Conservation (phyloP, 2,113 vertebrate species). For the Columba janthina region DNA sequence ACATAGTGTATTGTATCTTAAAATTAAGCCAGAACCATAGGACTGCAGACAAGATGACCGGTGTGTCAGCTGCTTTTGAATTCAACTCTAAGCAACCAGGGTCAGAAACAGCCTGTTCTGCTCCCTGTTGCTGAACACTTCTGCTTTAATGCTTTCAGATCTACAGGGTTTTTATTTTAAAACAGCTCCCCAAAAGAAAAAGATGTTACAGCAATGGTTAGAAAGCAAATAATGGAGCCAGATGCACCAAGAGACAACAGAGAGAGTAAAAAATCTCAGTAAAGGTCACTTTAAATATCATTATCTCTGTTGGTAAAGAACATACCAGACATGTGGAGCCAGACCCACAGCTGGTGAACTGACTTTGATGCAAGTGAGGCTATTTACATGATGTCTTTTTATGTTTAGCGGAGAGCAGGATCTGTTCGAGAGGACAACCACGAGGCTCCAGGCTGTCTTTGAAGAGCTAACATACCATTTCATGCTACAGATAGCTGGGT, state of each 20-base stretch:
- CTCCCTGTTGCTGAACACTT: not conserved
- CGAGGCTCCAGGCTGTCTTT: not conserved
- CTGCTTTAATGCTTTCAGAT: not conserved
- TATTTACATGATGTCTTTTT: not conserved
- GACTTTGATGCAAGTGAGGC: not conserved
- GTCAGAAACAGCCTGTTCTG: not conserved
- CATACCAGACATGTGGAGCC: not conserved
- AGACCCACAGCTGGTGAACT: not conserved
- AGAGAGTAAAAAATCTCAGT: not conserved
- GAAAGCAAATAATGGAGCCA: not conserved
- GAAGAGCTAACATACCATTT: not conserved
- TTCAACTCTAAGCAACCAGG: not conserved
- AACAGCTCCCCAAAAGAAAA: not conserved
- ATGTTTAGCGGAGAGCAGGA: not conserved
- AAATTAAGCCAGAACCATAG: not conserved
- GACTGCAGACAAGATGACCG: not conserved
- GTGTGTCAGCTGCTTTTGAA: not conserved
- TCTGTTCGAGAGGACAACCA: not conserved
- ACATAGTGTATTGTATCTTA: not conserved
- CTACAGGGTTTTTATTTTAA: not conserved
- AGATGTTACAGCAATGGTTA: not conserved
- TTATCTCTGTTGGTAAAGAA: not conserved
- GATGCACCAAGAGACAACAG: not conserved
- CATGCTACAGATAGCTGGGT: not conserved
- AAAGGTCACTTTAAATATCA: not conserved